These are phyloP conservation scores for Yponomeuta plumbellus DNA, from an alignment of 2,888 invertebrate genomes.

Conservation along the genomic window DNA sequence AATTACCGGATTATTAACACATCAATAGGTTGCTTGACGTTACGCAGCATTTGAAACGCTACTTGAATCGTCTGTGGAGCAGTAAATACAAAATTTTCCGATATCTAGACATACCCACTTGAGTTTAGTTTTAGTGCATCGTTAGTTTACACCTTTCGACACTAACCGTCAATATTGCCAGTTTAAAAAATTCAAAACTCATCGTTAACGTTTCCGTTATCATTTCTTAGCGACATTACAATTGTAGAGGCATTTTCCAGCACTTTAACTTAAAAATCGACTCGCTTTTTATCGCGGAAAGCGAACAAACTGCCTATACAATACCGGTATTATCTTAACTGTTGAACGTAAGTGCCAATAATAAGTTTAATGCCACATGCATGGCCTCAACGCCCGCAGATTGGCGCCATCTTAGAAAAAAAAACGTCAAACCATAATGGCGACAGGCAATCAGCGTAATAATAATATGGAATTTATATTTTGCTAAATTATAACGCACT, in stretches of 20 bases:
- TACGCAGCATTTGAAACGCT: not conserved
- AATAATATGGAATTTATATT: constrained; percentile 7
- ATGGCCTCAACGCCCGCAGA: constrained; percentile 44
- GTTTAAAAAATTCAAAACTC: constrained; percentile 41
- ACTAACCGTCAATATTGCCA: constrained; percentile 40
- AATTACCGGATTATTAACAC: not conserved
- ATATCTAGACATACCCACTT: not conserved
- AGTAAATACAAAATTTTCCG: not conserved
- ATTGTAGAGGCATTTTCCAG: constrained; percentile 55
- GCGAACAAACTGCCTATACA: constrained; percentile 62
- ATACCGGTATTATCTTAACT: constrained; percentile 66
- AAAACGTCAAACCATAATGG: constrained; percentile 33
- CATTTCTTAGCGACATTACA: constrained; percentile 41
- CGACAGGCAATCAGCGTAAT: constrained; percentile 28
- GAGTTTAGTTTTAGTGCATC: constrained; percentile 21
- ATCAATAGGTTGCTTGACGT: not conserved
- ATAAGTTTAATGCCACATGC: constrained; percentile 57
- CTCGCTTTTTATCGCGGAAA: constrained; percentile 56
- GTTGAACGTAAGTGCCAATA: constrained; percentile 62
- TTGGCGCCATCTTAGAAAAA: constrained; percentile 52
- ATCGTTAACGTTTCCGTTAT: constrained; percentile 42
- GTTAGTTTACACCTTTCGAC: constrained; percentile 40
- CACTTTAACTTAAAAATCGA: constrained; percentile 61
- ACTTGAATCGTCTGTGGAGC: not conserved
- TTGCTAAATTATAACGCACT: not conserved